Percentiles rank a stretch among this genome's conserved stretches.
Evolutionary conservation across 1,140 invertebrate genomes (phyloP).

Genomic region (Pteromalus puparum): DNA sequence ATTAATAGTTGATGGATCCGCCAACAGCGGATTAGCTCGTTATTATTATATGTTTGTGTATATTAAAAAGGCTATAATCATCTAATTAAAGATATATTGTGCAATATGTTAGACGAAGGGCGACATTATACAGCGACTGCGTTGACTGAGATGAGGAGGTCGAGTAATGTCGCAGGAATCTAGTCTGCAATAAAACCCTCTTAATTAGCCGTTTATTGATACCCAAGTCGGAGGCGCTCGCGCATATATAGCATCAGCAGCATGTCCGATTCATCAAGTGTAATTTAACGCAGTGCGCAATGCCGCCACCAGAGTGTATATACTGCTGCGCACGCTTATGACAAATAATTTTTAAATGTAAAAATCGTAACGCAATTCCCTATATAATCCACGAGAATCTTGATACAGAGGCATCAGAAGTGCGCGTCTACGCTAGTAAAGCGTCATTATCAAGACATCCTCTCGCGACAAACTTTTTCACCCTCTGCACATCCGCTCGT

Average conservation of each 20-base stretch:
- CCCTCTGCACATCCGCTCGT: too few species aligned
- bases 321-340: not conserved
- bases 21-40: not conserved
- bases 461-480: too few species aligned
- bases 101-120: not conserved
- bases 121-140: not conserved
- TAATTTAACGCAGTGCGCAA: constrained; percentile 35
- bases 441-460: too few species aligned
- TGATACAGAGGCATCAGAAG: too few species aligned
- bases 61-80: not conserved
- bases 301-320: not conserved
- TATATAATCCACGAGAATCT: too few species aligned
- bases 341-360: too few species aligned
- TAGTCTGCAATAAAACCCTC: constrained; percentile 48
- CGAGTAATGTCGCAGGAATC: constrained; percentile 49
- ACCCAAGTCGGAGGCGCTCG: constrained; percentile 21
- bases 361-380: too few species aligned
- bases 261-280: constrained; percentile 46
- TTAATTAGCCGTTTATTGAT: constrained; percentile 51
- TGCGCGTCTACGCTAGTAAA: too few species aligned
- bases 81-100: not conserved
- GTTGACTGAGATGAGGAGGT: not conserved
- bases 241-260: not conserved
- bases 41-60: not conserved
- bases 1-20: not conserved